Percentiles rank a stretch among this genome's conserved stretches.
phyloP scores from a whole-genome alignment of 2,113 vertebrate genomes.

The Pogona vitticeps region DNA sequence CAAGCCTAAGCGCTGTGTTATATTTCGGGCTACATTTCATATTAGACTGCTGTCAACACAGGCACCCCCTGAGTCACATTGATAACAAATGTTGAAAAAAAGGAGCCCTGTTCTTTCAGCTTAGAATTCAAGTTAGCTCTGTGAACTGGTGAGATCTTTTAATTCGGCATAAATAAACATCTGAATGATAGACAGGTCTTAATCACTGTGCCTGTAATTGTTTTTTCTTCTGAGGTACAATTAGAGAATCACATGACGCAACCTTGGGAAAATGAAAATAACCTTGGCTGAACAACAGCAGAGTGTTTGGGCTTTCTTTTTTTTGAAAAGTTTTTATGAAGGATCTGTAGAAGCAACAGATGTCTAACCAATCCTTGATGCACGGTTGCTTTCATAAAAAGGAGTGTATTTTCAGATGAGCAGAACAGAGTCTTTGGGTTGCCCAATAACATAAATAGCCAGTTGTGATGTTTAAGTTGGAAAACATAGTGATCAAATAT shows the following conservation, averaged over 20 bases:
- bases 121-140: conserved; percentile 12
- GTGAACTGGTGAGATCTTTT: conserved; percentile 9
- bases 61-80: conserved; percentile 11
- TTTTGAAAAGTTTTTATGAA: not conserved
- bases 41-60: not conserved
- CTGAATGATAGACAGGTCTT: conserved; percentile 21
- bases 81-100: conserved; percentile 22
- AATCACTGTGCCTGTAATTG: not conserved
- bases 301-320: not conserved
- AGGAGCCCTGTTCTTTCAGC: conserved; percentile 14
- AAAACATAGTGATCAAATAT: not conserved
- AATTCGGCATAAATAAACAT: not conserved
- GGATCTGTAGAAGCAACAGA: not conserved
- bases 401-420: not conserved
- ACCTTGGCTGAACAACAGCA: not conserved
- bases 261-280: conserved; percentile 11
- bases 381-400: not conserved
- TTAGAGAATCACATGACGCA: conserved; percentile 41
- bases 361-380: not conserved
- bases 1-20: conserved; percentile 18
- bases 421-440: not conserved
- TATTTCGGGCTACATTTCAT: conserved; percentile 34
- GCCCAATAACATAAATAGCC: not conserved
- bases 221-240: conserved; percentile 40
- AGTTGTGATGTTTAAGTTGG: not conserved